Conservation (phyloP, 1,140 invertebrate genomes). For the Fopius arisanus region DNA sequence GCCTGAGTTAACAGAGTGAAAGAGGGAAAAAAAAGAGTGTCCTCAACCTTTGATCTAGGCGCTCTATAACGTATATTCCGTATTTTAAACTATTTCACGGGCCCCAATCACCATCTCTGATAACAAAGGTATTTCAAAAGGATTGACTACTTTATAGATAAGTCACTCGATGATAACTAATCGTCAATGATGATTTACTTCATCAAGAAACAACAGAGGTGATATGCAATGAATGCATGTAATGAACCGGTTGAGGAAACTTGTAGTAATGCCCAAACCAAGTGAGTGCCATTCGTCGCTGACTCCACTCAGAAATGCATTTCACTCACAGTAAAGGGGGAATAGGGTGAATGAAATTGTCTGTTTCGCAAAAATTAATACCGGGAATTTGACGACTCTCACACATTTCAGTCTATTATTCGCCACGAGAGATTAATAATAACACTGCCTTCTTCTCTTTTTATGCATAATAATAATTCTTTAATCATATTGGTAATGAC, state of each 20-base stretch:
- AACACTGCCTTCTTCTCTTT: too few species aligned
- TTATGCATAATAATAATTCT: too few species aligned
- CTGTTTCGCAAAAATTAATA: slow-evolving; percentile 1
- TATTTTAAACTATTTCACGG: not conserved
- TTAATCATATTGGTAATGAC: too few species aligned
- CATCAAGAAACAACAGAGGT: not conserved
- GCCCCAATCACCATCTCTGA: not conserved
- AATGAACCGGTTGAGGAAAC: not conserved
- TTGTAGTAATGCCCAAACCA: not conserved
- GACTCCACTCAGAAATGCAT: not conserved
- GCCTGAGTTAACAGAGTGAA: not conserved
- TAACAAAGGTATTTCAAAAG: too few species aligned
- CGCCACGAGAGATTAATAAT: too few species aligned
- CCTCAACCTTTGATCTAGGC: slow-evolving; percentile 23
- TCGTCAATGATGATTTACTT: not conserved
- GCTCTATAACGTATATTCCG: too few species aligned
- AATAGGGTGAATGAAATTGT: not conserved
- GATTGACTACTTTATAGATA: too few species aligned
- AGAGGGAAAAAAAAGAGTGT: not conserved
- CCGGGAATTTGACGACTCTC: not conserved
- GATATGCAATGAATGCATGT: not conserved
- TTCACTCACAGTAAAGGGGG: not conserved
- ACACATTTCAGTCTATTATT: too few species aligned
- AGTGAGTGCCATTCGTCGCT: not conserved
- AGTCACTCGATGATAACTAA: too few species aligned